Conservation (phyloP, 2,888 invertebrate genomes). For the Volucella zonaria region DNA sequence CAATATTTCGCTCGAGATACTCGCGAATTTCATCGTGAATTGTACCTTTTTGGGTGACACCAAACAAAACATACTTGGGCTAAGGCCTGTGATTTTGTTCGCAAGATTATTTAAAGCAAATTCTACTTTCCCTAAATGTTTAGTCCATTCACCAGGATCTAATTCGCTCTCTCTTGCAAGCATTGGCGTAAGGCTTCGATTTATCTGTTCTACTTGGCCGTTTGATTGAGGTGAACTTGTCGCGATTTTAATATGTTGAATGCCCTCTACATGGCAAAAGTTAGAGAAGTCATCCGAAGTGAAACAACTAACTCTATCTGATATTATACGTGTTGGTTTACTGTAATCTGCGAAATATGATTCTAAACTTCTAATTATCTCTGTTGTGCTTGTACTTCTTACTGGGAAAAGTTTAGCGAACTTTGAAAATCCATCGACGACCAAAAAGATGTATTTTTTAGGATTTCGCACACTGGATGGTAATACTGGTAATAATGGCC, state of each 20-base stretch:
- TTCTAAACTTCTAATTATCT: neutral
- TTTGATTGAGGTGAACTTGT: slow-evolving; percentile 32
- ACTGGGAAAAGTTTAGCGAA: slow-evolving; percentile 75
- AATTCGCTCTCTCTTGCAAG: no score
- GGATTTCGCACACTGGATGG: slow-evolving; percentile 73
- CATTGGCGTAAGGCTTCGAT: no score
- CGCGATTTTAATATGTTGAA: no score
- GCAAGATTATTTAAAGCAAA: no score
- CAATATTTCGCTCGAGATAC: slow-evolving; percentile 19
- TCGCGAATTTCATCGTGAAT: slow-evolving; percentile 34
- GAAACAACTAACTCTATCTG: no score
- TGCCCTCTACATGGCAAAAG: no score
- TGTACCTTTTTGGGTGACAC: slow-evolving; percentile 74
- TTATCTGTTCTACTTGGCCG: slow-evolving; percentile 25
- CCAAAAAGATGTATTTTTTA: slow-evolving; percentile 71
- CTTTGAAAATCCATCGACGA: slow-evolving; percentile 74
- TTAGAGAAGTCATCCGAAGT: no score
- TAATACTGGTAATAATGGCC: slow-evolving; percentile 82
- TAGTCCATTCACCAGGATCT: no score
- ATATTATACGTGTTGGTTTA: no score
- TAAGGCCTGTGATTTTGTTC: slow-evolving; percentile 75
- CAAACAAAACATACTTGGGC: slow-evolving; percentile 63
- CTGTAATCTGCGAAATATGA: no score
- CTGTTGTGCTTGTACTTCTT: slow-evolving; percentile 36
- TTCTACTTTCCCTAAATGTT: no score